Percentiles rank a stretch among this genome's conserved stretches.
phyloP scores from a whole-genome alignment of 2,888 invertebrate genomes.

The Archips xylosteana region DNA sequence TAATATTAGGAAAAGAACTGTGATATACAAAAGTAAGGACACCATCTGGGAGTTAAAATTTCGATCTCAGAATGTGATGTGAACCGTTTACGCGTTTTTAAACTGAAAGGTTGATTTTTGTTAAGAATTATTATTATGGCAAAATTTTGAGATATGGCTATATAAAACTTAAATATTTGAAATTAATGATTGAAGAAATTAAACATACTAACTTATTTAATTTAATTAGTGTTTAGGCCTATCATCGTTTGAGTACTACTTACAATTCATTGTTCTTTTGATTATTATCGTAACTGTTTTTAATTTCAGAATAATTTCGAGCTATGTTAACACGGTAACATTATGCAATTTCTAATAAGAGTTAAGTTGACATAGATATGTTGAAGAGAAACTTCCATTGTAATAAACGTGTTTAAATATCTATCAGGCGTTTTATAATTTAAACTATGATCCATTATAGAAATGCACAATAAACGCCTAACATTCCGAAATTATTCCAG shows the following conservation, averaged over 20 bases:
- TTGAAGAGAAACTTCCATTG: conserved; percentile 1
- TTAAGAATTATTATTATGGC: conserved; percentile 17
- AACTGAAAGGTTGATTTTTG: conserved; percentile 51
- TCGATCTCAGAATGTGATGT: conserved; percentile 79
- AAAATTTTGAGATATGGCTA: conserved; percentile 13
- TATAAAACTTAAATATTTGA: neutral
- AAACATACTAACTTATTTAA: conserved; percentile 1
- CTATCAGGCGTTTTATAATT: conserved; percentile 17
- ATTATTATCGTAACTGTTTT: neutral
- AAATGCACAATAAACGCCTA: conserved; percentile 54
- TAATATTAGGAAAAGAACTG: conserved; percentile 80
- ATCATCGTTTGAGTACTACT: neutral
- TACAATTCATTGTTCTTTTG: neutral
- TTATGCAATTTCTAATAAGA: neutral
- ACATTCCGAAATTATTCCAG: conserved; percentile 68
- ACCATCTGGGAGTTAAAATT: conserved; percentile 75
- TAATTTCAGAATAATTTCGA: conserved; percentile 8
- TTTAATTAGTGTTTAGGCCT: conserved; percentile 4
- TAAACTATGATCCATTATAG: neutral
- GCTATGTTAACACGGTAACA: conserved; percentile 1
- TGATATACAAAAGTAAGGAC: conserved; percentile 79
- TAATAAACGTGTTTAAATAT: neutral
- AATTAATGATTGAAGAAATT: neutral
- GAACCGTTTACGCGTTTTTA: conserved; percentile 54
- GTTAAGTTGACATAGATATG: neutral